These are phyloP conservation scores for Sphaeridia pumilis DNA, from an alignment of 2,888 invertebrate species.

Conservation along the genomic window DNA sequence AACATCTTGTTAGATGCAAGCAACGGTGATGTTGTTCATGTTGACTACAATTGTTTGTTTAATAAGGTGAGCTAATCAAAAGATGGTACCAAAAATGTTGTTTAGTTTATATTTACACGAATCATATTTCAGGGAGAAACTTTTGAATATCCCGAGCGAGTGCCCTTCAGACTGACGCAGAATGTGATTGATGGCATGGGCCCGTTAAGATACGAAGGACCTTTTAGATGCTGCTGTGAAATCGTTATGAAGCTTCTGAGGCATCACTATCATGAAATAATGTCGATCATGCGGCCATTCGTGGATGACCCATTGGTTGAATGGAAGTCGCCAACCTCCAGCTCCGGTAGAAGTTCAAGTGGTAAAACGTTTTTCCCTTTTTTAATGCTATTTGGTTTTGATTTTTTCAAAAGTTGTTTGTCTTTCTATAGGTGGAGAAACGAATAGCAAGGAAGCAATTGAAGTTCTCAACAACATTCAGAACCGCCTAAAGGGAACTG, in stretches of 20 bases:
- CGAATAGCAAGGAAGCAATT: constrained; percentile 59
- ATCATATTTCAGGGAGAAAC: constrained; percentile 52
- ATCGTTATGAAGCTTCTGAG: constrained; percentile 76
- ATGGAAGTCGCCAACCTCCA: constrained; percentile 52
- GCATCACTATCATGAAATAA: constrained; percentile 69
- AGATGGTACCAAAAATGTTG: too few relatives aligned
- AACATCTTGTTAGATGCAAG: constrained; percentile 87
- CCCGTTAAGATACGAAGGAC: constrained; percentile 81
- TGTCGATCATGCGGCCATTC: constrained; percentile 84
- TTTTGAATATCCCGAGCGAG: constrained; percentile 77
- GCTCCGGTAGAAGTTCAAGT: too few relatives aligned
- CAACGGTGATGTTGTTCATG: constrained; percentile 89
- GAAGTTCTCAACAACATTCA: constrained; percentile 73
- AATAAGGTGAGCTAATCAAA: constrained; percentile 53
- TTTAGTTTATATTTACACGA: too few relatives aligned
- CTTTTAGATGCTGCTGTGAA: constrained; percentile 77
- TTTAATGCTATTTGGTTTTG: too few relatives aligned
- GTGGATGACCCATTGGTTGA: constrained; percentile 88
- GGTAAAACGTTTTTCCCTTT: too few relatives aligned
- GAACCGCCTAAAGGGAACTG: constrained; percentile 62
- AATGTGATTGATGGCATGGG: constrained; percentile 97
- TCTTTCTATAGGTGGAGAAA: constrained; percentile 38
- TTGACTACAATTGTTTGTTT: constrained; percentile 96
- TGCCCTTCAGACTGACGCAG: constrained; percentile 88
- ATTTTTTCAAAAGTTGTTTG: neutral